Evolutionary conservation across 1,140 invertebrate genomes (phyloP).

Genomic region (Drosophila nikananu): DNA sequence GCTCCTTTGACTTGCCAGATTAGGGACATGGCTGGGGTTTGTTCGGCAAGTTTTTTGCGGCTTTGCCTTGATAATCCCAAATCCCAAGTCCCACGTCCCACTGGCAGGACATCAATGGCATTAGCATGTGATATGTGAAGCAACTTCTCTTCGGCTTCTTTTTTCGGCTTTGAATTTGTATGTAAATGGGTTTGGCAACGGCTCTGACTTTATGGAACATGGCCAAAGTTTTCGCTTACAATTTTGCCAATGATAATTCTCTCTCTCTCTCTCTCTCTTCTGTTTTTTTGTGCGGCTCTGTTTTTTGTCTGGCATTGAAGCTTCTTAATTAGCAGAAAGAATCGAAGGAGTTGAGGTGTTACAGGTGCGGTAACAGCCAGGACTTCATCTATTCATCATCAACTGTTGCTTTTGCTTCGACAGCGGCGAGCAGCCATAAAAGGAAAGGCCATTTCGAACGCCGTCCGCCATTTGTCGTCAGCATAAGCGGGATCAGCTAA

Average conservation of each 20-base stretch:
- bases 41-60: conserved; percentile 54
- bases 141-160: conserved; percentile 23
- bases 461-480: conserved; percentile 49
- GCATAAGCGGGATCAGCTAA: conserved; percentile 43
- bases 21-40: conserved; percentile 35
- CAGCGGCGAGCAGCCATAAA: conserved; percentile 40
- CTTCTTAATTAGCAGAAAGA: conserved; percentile 20
- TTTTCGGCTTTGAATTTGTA: conserved; percentile 28
- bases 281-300: too few species aligned
- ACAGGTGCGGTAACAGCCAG: conserved; percentile 6
- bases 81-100: conserved; percentile 29
- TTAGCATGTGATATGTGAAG: conserved; percentile 51
- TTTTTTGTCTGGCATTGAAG: not conserved
- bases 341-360: conserved; percentile 27
- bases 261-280: too few species aligned
- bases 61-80: conserved; percentile 51
- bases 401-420: conserved; percentile 43
- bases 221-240: conserved; percentile 10
- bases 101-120: conserved; percentile 45
- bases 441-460: conserved; percentile 30
- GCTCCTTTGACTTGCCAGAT: conserved; percentile 41
- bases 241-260: conserved; percentile 7
- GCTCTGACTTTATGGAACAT: conserved; percentile 16
- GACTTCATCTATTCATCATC: conserved; percentile 25
- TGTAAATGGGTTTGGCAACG: conserved; percentile 25